Evolutionary conservation across 1,140 invertebrate genomes (phyloP), one percentile per base, ranked within the genome.

Genomic region (Lanistes nyassanus): DNA sequence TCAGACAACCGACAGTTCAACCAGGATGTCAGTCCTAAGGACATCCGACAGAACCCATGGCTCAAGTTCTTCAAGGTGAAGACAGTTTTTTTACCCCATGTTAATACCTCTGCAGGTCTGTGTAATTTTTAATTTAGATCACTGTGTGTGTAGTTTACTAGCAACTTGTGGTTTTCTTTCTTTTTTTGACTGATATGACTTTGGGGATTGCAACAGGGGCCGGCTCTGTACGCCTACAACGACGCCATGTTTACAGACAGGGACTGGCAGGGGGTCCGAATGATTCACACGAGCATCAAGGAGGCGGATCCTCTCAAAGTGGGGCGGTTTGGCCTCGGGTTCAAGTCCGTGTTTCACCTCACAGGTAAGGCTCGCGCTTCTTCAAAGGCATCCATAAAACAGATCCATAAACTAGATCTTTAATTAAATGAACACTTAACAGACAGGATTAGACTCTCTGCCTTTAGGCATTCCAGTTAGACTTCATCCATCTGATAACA

Each of bases 1-100:
- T 78, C 73, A 64, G 80, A 81, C 39, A 68, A 26, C 36, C 65
- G 75, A 19, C 97, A 96, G 19, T 70, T 67, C 47, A 39, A 70
- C 58, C 65, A 37, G 34, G 39, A 72, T 7, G 13, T 64, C 11
- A 60, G 65, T 31, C 60, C 36, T 0, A 2, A 16, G 3, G 47
- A 39, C 5, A 2, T 72, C 13, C 21, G 21, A 36, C 29, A 53
- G 21, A 26, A 65, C 31, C 47, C 75, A 23, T 56, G 62, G n/a
- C 75, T 76, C 23, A 76, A 70, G 62, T 67, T 42, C 39, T 70
- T 76, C 19, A 34, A 76, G 66, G 75, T 76, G 34, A 31, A 1
- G 3, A 23, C 29, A 1, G 13, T n/a, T n/a, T 21, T 21, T 11
- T 51, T n/a, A n/a, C n/a, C n/a, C n/a, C n/a, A n/a, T n/a, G n/a